Evolutionary conservation across 2,113 vertebrate species (phyloP).

Genomic region (Chloroceryle aenea): DNA sequence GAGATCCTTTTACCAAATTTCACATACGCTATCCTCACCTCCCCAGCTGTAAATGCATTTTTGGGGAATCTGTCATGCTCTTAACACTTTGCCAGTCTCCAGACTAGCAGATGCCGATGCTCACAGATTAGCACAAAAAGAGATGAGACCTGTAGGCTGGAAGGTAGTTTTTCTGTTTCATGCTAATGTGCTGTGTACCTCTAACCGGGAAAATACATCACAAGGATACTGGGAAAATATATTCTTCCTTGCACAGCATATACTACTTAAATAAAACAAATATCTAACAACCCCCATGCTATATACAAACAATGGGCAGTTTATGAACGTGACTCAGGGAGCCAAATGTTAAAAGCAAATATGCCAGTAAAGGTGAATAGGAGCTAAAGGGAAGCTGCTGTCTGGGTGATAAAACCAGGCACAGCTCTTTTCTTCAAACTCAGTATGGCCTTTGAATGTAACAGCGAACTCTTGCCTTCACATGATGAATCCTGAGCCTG

Average conservation of each 20-base stretch:
- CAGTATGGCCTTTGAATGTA: background rate
- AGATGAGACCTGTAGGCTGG: background rate
- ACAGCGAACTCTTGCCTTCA: background rate
- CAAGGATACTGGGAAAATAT: background rate
- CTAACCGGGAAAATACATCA: background rate
- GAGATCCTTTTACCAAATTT: background rate
- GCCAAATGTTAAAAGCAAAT: background rate
- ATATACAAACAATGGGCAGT: background rate
- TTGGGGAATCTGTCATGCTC: background rate
- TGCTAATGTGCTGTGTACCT: background rate
- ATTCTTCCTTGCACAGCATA: background rate
- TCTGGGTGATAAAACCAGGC: background rate
- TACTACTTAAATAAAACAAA: slow-evolving; percentile 25
- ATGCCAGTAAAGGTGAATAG: background rate
- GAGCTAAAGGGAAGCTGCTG: background rate
- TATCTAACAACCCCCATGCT: background rate
- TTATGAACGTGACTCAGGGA: background rate
- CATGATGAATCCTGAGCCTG: background rate
- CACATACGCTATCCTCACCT: background rate
- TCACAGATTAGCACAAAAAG: background rate
- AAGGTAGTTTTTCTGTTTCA: background rate
- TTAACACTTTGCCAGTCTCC: background rate
- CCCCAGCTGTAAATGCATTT: background rate
- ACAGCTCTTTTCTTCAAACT: background rate
- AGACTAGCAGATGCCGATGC: background rate